Conservation (phyloP, 2,888 invertebrate species). For the Noctua janthina region DNA sequence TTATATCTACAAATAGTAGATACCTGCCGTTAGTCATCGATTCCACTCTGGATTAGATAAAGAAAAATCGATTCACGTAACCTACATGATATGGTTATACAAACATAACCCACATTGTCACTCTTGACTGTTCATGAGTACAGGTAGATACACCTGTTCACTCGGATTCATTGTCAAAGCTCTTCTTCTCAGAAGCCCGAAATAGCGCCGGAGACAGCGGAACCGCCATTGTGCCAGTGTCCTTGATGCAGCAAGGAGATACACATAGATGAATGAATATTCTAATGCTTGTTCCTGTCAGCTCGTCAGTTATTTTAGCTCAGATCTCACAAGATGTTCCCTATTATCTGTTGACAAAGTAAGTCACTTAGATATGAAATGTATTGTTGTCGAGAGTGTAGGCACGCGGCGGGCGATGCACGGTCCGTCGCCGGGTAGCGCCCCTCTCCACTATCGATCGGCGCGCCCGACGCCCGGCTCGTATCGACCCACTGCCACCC, state of each 20-base stretch:
- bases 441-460: constrained; percentile 87
- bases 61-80: constrained; percentile 42
- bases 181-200: background rate
- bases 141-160: background rate
- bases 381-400: constrained; percentile 77
- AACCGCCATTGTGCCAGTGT: constrained; percentile 12
- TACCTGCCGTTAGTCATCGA: constrained; percentile 31
- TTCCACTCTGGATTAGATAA: constrained; percentile 58
- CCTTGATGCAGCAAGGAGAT: constrained; percentile 24
- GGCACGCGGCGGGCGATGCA: constrained; percentile 80
- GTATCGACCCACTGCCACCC: constrained; percentile 86
- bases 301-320: constrained; percentile 27
- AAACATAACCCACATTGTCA: constrained; percentile 35
- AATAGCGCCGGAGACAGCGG: constrained; percentile 15
- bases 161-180: background rate
- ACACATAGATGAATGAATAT: constrained; percentile 2
- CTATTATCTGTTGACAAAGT: constrained; percentile 70
- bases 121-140: background rate
- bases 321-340: constrained; percentile 53
- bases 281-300: constrained; percentile 18
- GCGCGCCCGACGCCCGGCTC: constrained; percentile 80
- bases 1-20: constrained; percentile 15
- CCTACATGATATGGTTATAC: constrained; percentile 20
- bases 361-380: constrained; percentile 73
- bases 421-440: constrained; percentile 71